Conservation (phyloP, 2,888 invertebrate species). For the Phorcus lineatus region DNA sequence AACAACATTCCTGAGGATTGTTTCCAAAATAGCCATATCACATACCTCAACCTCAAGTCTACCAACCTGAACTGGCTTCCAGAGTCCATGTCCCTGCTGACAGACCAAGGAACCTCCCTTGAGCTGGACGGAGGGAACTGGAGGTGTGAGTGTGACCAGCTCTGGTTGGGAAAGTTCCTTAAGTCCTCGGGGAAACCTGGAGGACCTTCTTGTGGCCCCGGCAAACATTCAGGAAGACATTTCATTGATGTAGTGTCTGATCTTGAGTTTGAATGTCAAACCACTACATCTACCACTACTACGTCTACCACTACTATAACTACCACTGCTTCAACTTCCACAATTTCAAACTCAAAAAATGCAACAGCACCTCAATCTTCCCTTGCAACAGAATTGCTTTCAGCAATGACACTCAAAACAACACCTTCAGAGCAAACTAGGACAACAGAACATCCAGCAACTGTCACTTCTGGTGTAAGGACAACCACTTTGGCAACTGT, state of each 20-base stretch:
- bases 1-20: slow-evolving; percentile 44
- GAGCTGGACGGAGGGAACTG: slow-evolving; percentile 38
- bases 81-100: slow-evolving; percentile 32
- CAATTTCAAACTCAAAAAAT: background rate
- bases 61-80: slow-evolving; percentile 49
- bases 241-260: slow-evolving; percentile 36
- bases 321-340: background rate
- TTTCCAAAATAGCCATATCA: slow-evolving; percentile 45
- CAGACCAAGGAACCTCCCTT: background rate
- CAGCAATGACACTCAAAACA: no score
- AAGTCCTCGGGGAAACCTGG: background rate
- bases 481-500: background rate
- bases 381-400: no score
- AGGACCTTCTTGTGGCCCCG: slow-evolving; percentile 44
- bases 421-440: no score
- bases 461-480: no score
- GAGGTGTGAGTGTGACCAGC: slow-evolving; percentile 53
- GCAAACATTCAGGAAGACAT: slow-evolving; percentile 33
- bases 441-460: no score
- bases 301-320: slow-evolving; percentile 26
- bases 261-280: slow-evolving; percentile 39
- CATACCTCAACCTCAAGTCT: slow-evolving; percentile 42
- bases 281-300: slow-evolving; percentile 39
- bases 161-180: slow-evolving; percentile 51
- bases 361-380: background rate